Conservation (phyloP, 2,113 vertebrate species). For the Ramphastos sulfuratus region DNA sequence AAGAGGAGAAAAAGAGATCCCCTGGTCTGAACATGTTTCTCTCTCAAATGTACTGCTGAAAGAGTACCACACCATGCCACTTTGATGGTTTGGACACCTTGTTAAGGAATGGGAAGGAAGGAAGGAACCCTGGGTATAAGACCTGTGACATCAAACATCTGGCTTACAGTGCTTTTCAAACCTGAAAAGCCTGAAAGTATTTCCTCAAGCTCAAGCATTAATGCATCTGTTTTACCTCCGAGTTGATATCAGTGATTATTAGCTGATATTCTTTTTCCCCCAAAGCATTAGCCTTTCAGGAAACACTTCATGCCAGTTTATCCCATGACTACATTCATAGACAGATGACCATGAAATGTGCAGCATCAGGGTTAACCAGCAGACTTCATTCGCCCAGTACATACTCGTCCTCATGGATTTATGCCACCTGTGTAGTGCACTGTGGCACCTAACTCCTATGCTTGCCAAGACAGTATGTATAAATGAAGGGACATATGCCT, state of each 20-base stretch:
- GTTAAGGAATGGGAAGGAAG: background rate
- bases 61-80: background rate
- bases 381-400: background rate
- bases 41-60: background rate
- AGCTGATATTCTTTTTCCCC: background rate
- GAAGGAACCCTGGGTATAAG: background rate
- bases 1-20: background rate
- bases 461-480: background rate
- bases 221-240: background rate
- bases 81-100: background rate
- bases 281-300: background rate
- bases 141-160: background rate
- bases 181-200: background rate
- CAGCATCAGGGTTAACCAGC: background rate
- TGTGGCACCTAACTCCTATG: background rate
- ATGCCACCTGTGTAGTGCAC: background rate
- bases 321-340: background rate
- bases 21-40: background rate
- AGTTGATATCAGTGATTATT: background rate
- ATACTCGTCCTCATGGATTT: background rate
- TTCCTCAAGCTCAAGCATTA: background rate
- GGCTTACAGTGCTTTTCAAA: background rate
- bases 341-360: rapidly evolving
- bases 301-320: background rate
- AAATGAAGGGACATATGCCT: background rate